phyloP scores from a whole-genome alignment of 2,113 vertebrate species.

The Coptodon rendalli region DNA sequence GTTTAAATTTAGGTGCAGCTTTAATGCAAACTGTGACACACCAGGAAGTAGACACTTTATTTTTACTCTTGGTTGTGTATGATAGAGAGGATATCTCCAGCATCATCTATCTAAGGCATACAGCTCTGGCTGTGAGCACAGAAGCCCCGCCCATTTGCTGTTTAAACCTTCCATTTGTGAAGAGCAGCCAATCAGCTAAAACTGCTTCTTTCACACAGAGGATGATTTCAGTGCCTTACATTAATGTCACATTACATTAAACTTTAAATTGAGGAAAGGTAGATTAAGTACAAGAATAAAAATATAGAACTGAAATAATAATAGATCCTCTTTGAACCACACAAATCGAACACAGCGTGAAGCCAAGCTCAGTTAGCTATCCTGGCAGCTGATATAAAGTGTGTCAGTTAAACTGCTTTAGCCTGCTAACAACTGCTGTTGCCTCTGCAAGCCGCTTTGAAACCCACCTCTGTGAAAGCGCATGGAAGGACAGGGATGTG shows the following conservation, averaged over 20 bases:
- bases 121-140: not conserved
- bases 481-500: not conserved
- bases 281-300: not conserved
- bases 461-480: not conserved
- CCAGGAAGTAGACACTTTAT: not conserved
- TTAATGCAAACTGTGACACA: not conserved
- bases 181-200: not conserved
- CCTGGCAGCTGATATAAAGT: not conserved
- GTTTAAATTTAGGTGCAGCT: not conserved
- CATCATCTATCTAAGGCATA: not conserved
- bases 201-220: not conserved
- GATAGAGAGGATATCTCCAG: not conserved
- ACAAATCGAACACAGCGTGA: not conserved
- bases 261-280: not conserved
- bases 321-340: accelerated
- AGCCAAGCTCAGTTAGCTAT: not conserved
- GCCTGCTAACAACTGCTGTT: not conserved
- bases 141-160: not conserved
- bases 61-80: not conserved
- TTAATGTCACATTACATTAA: not conserved
- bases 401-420: not conserved
- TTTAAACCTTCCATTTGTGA: not conserved
- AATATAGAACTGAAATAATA: not conserved
- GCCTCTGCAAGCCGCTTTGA: not conserved
- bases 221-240: not conserved